A percentile compares a stretch with the other conserved stretches of the same genome.
phyloP scores from a whole-genome alignment of 2,888 invertebrate species.

The Ischnus inquisitorius region DNA sequence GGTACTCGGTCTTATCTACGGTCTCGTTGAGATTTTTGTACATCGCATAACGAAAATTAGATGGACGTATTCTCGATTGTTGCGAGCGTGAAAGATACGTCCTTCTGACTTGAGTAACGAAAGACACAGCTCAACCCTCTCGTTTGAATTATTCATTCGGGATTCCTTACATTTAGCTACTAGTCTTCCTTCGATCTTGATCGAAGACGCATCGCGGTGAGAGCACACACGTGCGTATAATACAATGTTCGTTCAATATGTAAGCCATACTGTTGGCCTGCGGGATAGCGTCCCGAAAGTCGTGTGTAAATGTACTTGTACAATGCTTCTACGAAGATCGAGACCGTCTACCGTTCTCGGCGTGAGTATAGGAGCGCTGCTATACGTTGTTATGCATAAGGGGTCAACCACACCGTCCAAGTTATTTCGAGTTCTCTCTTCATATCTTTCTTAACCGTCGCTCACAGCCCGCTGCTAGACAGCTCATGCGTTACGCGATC shows the following conservation, averaged over 20 bases:
- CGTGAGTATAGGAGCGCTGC: neutral
- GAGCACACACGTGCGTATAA: conserved; percentile 10
- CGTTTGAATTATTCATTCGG: conserved; percentile 44
- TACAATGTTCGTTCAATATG: neutral
- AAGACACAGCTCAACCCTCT: neutral
- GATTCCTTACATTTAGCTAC: conserved; percentile 51
- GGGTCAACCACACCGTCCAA: conserved; percentile 71
- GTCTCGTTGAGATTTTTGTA: neutral
- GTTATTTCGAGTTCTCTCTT: conserved; percentile 73
- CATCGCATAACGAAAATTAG: too few species aligned
- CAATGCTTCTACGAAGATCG: conserved; percentile 2
- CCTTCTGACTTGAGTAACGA: neutral
- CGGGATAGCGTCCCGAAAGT: neutral
- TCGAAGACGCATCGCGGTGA: neutral
- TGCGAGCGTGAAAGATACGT: too few species aligned
- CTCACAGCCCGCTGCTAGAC: conserved; percentile 28
- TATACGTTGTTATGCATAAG: conserved; percentile 54
- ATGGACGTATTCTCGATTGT: too few species aligned
- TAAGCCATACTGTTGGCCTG: neutral
- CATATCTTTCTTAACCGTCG: conserved; percentile 29
- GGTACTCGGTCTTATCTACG: neutral
- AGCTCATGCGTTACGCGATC: conserved; percentile 54
- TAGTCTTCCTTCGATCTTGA: conserved; percentile 51
- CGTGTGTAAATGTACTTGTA: neutral
- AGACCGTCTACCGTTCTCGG: neutral